Base-by-base conservation (phyloP, 2,888 invertebrate species). In the Cantharis rustica region DNA sequence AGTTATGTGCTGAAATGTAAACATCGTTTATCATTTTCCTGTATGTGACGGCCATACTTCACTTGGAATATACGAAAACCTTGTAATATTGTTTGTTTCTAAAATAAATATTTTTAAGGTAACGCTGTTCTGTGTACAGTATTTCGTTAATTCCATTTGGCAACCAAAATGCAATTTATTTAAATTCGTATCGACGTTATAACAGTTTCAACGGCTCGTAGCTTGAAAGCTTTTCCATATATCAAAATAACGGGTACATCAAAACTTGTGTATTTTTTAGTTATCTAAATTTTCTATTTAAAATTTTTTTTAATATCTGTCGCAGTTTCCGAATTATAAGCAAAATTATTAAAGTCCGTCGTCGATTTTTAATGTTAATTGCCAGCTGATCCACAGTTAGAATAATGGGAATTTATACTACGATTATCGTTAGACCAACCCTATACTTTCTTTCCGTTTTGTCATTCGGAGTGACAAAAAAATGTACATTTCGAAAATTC, bases 401-500 rank as follows among this genome's bases (percentile, higher is more conserved):
- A 31, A 13, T 31, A 31, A 31, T 11, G 11, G 31, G 31, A 31
- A 13, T 31, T 31, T 31, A 27, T 5, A 47, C 13, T 47, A n/a
- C 4, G n/a, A 47, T 47, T n/a, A n/a, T 47, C n/a, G n/a, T 47
- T 47, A n/a, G 47, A 47, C 47, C 47, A 47, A 47, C 47, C 47
- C 47, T n/a, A 47, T 31, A 31, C 31, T 11, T 47, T 47, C 47
- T n/a, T 47, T 47, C 9, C n/a, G 7, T 47, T 47, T 47, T 47
- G 47, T 47, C 47, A 47, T 47, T n/a, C n/a, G n/a, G n/a, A 47
- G 7, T 47, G n/a, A 7, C n/a, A 47, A 47, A 47, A 47, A 47
- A 47, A 47, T 47, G 47, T 47, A 27, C 63, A 72, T 69, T 76
- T 76, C 64, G 63, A 71, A 62, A 75, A 77, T 68, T 75, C 79